These are phyloP conservation scores for Berghia stephanieae DNA, from an alignment of 1,140 invertebrate genomes.

Conservation along the genomic window DNA sequence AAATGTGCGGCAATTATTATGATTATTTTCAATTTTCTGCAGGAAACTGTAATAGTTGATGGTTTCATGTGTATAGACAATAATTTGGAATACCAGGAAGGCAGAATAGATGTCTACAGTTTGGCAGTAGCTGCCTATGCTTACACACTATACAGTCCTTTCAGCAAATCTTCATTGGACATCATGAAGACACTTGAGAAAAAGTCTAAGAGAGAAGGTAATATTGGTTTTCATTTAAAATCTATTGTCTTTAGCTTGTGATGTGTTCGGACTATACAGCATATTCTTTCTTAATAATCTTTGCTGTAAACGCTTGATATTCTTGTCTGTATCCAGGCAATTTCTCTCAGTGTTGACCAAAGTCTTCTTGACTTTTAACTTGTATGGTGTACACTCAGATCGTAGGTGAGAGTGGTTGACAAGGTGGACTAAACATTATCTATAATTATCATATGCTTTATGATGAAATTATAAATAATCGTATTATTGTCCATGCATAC, in stretches of 20 bases:
- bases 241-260: no score
- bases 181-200: slow-evolving; percentile 53
- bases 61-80: slow-evolving; percentile 48
- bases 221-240: neutral
- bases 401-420: no score
- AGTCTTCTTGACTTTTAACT: no score
- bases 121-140: slow-evolving; percentile 70
- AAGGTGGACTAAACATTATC: no score
- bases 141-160: slow-evolving; percentile 43
- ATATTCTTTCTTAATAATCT: neutral
- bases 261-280: no score
- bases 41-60: slow-evolving; percentile 29
- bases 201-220: slow-evolving; percentile 38
- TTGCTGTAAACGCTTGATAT: no score
- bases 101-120: slow-evolving; percentile 76
- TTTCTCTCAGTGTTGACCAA: no score
- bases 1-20: neutral
- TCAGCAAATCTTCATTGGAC: slow-evolving; percentile 70
- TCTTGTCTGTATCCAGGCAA: no score
- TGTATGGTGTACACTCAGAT: no score
- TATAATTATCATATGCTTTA: no score
- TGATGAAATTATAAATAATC: no score
- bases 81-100: slow-evolving; percentile 28
- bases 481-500: no score
- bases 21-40: slow-evolving; percentile 18